Evolutionary conservation across 2,797 vertebrate species (phyloP).

Genomic region (Okamejei kenojei): DNA sequence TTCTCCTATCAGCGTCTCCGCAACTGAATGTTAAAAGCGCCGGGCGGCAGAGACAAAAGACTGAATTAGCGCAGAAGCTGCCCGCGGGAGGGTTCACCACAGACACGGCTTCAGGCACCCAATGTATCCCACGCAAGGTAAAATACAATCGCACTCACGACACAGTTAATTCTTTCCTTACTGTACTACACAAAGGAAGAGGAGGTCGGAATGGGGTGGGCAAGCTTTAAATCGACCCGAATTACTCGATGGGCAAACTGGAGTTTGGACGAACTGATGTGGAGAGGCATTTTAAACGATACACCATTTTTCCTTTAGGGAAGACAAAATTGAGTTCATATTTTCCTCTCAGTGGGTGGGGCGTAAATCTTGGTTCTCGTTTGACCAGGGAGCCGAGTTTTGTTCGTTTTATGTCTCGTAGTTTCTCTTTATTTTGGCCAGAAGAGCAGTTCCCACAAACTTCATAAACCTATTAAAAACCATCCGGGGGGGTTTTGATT

Average conservation of each 20-base stretch:
- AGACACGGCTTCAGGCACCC: neutral
- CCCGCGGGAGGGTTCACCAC: neutral
- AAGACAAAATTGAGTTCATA: neutral
- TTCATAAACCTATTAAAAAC: neutral
- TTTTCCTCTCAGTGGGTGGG: neutral
- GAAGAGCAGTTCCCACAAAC: neutral
- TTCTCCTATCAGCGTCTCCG: slow-evolving; percentile 11
- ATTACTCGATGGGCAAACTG: neutral
- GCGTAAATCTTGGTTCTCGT: neutral
- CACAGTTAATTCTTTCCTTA: neutral
- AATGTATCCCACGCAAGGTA: neutral
- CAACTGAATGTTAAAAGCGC: neutral
- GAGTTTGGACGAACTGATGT: neutral
- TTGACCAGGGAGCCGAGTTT: neutral
- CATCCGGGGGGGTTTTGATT: neutral
- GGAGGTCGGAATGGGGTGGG: neutral
- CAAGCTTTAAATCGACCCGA: neutral
- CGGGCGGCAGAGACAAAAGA: neutral
- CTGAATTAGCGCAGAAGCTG: neutral
- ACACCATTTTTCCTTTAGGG: too few relatives aligned
- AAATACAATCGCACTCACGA: neutral
- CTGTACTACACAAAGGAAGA: neutral
- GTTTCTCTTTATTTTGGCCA: neutral
- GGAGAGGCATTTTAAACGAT: neutral
- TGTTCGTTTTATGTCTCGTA: neutral